Conservation (phyloP, 2,113 vertebrate species). For the Serilophus lunatus region DNA sequence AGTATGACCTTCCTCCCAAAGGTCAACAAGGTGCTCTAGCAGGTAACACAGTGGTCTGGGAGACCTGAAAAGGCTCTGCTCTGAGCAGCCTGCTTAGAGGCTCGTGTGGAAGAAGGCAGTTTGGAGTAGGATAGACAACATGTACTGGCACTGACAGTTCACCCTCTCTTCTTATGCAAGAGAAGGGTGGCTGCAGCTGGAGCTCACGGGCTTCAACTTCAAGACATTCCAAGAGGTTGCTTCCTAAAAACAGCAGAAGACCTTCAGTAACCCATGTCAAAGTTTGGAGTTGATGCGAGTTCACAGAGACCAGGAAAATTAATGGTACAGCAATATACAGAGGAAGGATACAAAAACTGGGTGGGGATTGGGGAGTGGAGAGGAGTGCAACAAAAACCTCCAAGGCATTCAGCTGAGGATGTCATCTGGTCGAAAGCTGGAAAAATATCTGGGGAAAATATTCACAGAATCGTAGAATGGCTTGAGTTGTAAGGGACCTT, state of each 20-base stretch:
- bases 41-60: background rate
- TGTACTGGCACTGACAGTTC: fast-evolving
- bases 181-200: background rate
- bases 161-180: background rate
- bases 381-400: background rate
- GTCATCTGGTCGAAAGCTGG: background rate
- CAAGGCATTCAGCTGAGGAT: background rate
- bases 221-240: background rate
- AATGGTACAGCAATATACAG: background rate
- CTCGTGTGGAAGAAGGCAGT: fast-evolving
- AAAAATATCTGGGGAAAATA: background rate
- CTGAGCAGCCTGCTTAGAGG: background rate
- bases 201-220: background rate
- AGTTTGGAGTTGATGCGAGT: background rate
- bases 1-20: background rate
- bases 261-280: background rate
- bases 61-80: background rate
- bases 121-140: background rate
- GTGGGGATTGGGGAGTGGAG: no score
- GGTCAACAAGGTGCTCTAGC: background rate
- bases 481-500: background rate
- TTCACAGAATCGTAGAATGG: background rate
- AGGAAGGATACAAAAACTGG: background rate
- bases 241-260: background rate
- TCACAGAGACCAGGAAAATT: background rate